Percentiles rank a stretch among this genome's conserved stretches.
phyloP scores from a whole-genome alignment of 2,113 vertebrate species.

The Hydrochoerus hydrochaeris region DNA sequence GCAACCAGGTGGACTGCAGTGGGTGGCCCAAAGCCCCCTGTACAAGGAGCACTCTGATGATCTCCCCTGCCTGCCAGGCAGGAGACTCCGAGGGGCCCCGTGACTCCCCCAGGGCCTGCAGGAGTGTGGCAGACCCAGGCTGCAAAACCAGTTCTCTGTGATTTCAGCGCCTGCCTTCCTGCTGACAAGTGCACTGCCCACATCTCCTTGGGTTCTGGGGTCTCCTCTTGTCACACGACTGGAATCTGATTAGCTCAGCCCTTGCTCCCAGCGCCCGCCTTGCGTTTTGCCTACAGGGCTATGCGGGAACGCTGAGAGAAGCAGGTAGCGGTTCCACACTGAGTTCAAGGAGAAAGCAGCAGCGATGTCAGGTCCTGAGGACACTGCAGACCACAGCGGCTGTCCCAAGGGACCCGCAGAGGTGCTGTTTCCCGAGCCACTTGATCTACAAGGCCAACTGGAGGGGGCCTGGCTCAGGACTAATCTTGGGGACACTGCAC shows the following conservation, averaged over 20 bases:
- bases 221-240: neutral
- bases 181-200: neutral
- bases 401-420: neutral
- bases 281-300: neutral
- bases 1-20: neutral
- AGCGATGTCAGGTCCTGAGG: neutral
- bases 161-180: neutral
- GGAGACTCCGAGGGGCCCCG: neutral
- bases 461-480: neutral
- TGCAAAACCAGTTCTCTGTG: neutral
- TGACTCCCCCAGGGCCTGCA: neutral
- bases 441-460: neutral
- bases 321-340: neutral
- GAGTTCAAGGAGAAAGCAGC: neutral
- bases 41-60: too few relatives aligned
- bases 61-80: neutral
- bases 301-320: accelerated
- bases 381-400: neutral
- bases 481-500: neutral
- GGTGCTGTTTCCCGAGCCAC: neutral
- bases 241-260: neutral
- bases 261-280: neutral
- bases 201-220: neutral
- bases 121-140: neutral
- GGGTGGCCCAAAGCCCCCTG: neutral